Conservation (phyloP, 2,888 invertebrate genomes). For the Mimas tiliae region DNA sequence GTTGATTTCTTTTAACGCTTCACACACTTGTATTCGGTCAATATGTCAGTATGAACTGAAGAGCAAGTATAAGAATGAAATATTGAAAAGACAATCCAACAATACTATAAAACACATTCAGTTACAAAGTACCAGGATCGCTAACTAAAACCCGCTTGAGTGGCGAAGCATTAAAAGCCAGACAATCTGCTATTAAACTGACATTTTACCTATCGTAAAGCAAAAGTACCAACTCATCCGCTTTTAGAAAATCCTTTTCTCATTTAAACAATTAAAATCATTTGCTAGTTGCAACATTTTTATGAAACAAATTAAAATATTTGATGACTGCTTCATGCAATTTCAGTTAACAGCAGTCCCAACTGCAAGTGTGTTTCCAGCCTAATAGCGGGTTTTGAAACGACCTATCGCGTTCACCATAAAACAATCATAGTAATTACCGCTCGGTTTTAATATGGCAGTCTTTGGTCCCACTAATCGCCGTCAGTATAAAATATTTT, state of each 20-base stretch:
- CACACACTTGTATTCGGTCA: not conserved
- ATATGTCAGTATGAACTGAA: not conserved
- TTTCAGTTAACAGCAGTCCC: not conserved
- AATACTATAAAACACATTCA: not conserved
- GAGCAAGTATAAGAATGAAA: not conserved
- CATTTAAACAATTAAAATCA: slow-evolving; percentile 16
- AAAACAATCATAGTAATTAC: slow-evolving; percentile 44
- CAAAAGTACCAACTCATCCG: slow-evolving; percentile 12
- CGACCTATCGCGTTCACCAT: slow-evolving; percentile 30
- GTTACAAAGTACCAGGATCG: slow-evolving; percentile 7
- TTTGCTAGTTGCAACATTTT: slow-evolving; percentile 1
- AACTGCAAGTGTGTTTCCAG: slow-evolving; percentile 3
- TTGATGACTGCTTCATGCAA: slow-evolving; percentile 3
- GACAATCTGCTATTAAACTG: slow-evolving; percentile 21
- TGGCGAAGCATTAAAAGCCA: slow-evolving; percentile 12
- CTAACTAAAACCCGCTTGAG: not conserved
- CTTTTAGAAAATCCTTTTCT: slow-evolving; percentile 19
- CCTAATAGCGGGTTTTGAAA: not conserved
- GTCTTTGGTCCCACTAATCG: slow-evolving; percentile 52
- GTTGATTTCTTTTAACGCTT: not conserved
- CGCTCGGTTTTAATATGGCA: slow-evolving; percentile 36
- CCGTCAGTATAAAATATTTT: slow-evolving; percentile 78
- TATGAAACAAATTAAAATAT: slow-evolving; percentile 13
- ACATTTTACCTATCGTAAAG: slow-evolving; percentile 18
- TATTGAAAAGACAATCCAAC: not conserved